Evolutionary conservation across 2,797 vertebrate species (phyloP), one percentile per base, ranked within the genome.

Genomic region (Rhabdomys pumilio): DNA sequence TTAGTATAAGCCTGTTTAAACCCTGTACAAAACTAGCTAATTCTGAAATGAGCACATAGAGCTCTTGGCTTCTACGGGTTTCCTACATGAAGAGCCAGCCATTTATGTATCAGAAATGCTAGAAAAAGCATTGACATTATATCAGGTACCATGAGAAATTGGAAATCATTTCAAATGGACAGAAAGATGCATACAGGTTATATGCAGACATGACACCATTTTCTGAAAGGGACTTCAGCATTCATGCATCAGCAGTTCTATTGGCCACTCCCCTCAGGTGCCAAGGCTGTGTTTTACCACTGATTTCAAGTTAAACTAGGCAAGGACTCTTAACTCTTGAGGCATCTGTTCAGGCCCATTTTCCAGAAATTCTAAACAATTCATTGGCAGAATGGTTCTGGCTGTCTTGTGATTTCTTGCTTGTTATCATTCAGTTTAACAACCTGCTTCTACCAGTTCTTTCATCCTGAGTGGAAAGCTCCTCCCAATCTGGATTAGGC

Each of bases 351-450:
- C n/a, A 55, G 22, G 8, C 14, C 24, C 14, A 2, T 87, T 73
- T 41, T 73, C 4, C 14, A 55, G 65, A 38, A 53, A 53, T 55
- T 86, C 47, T 69, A 84, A 77, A 83, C n/a, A 2, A 29, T 12
- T 47, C 31, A 34, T 67, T 93, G 81, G 53, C 6, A 86, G 47
- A 79, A 14, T 61, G 87, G 15, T 44, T 44, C 61, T 89, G 59
- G 26, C 41, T 38, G 3, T n/a, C 24, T 26, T 97, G 6, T 96
- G 26, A 96, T 88, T 94, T 94, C 47, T 61, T 69, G 47, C 50
- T 29, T 44, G 19, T 96, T 94, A 19, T 63, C 3, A 55, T 63
- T 96, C 38, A 29, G 26, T 75, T 95, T 93, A 41, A 83, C 94
- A 90, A 31, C 22, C 26, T 65, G 4, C n/a, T 90, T 61, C 75